Percentiles rank a stretch among this genome's conserved stretches.
phyloP scores from a whole-genome alignment of 2,113 vertebrate species.

The Nicator chloris region DNA sequence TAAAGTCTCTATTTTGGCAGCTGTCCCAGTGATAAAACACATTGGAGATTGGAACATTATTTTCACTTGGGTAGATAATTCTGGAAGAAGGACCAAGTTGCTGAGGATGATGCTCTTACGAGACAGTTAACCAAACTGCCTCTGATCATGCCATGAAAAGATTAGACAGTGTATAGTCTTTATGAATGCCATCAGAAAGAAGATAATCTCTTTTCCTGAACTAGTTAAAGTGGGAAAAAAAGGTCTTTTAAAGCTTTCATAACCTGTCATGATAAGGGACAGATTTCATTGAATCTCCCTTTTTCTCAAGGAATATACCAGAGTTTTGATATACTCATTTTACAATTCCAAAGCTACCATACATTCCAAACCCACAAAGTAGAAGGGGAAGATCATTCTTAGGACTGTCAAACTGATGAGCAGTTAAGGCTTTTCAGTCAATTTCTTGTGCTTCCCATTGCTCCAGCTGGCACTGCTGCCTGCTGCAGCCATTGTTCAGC shows the following conservation, averaged over 20 bases:
- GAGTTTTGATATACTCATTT: not conserved
- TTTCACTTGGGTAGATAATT: not conserved
- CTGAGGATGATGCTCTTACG: not conserved
- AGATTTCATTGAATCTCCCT: not conserved
- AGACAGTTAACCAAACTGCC: not conserved
- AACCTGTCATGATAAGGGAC: not conserved
- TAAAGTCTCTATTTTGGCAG: not conserved
- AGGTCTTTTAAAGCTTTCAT: not conserved
- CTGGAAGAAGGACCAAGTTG: not conserved
- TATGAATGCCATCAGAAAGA: not conserved
- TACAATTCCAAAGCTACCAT: not conserved
- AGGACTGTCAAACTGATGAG: not conserved
- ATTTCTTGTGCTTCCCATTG: not conserved
- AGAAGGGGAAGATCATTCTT: not conserved
- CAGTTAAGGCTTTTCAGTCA: not conserved
- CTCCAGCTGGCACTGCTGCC: not conserved
- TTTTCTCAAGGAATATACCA: not conserved
- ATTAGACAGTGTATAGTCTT: not conserved
- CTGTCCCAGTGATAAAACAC: not conserved
- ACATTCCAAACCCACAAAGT: not conserved
- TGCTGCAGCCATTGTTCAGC: not conserved
- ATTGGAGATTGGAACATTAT: accelerated
- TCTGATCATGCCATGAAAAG: not conserved
- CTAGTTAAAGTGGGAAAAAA: not conserved
- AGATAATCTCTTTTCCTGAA: not conserved